Evolutionary conservation across 2,888 invertebrate species (phyloP).

Genomic region (Leucophora obtusa): DNA sequence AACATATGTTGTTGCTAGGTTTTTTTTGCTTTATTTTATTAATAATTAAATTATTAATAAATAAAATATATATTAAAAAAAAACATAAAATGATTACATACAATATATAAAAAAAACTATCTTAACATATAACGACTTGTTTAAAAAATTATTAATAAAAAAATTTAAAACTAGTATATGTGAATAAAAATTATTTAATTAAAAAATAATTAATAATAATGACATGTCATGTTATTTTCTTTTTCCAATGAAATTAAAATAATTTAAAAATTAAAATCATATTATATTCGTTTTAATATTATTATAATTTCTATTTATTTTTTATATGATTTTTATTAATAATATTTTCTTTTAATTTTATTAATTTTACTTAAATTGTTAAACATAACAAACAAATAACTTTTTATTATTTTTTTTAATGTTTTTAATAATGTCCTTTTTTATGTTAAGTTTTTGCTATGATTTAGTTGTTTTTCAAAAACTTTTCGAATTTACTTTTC

Average conservation of each 20-base stretch:
- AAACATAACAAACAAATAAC: conserved; percentile 57
- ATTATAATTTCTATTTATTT: conserved; percentile 40
- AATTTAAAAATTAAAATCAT: conserved; percentile 28
- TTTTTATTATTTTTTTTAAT: conserved; percentile 52
- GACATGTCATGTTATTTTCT: conserved; percentile 13
- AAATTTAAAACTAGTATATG: conserved; percentile 14
- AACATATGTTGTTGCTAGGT: conserved; percentile 59
- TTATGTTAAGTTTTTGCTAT: conserved; percentile 58
- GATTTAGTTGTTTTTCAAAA: conserved; percentile 1
- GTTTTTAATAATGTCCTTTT: conserved; percentile 68
- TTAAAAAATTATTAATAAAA: conserved; percentile 19
- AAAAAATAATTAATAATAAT: conserved; percentile 26
- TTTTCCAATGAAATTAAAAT: background rate
- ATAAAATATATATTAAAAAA: conserved; percentile 26
- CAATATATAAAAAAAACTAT: conserved; percentile 34
- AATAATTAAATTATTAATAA: conserved; percentile 59
- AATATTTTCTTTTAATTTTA: background rate
- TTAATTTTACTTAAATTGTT: conserved; percentile 32
- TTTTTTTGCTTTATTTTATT: conserved; percentile 15
- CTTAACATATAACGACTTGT: conserved; percentile 27
- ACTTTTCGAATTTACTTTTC: background rate
- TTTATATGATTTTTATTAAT: conserved; percentile 13
- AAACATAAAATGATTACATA: conserved; percentile 25
- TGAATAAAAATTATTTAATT: conserved; percentile 1
- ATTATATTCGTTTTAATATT: conserved; percentile 14